A percentile compares a stretch with the other conserved stretches of the same genome.
Conservation (phyloP, 2,797 vertebrate genomes). For the Pseudochirops corinnae region DNA sequence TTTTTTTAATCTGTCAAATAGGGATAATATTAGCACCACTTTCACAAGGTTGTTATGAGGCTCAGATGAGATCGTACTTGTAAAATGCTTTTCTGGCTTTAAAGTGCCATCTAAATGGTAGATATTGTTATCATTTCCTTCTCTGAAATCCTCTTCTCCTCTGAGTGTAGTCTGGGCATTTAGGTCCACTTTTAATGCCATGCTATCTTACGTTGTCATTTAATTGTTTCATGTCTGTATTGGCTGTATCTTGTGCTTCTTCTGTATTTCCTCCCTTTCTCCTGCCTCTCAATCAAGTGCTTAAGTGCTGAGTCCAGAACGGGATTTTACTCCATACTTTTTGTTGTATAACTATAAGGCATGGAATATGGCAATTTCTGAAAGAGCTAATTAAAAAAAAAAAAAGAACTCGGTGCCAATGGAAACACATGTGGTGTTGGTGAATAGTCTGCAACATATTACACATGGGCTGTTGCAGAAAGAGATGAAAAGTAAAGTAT, state of each 20-base stretch:
- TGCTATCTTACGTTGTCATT: background rate
- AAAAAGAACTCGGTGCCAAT: background rate
- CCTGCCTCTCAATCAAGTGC: background rate
- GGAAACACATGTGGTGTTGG: background rate
- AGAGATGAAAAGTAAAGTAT: background rate
- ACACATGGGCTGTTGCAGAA: background rate
- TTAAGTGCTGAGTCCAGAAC: background rate
- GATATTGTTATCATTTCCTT: background rate
- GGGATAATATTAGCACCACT: background rate
- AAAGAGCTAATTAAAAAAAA: background rate
- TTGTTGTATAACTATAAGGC: background rate
- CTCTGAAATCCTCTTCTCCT: background rate
- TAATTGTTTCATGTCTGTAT: background rate
- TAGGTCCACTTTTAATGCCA: background rate
- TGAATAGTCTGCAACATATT: background rate
- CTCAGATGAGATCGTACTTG: background rate
- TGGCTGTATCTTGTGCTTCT: background rate
- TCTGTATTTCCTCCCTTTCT: background rate
- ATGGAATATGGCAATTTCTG: background rate
- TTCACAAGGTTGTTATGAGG: no score
- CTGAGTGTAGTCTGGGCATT: background rate
- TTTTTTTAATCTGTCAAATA: background rate
- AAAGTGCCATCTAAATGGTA: background rate
- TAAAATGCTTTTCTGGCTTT: background rate
- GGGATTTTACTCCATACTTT: background rate